These are phyloP conservation scores for Eulemur coronatus DNA, from an alignment of 2,797 vertebrate genomes.

Conservation along the genomic window DNA sequence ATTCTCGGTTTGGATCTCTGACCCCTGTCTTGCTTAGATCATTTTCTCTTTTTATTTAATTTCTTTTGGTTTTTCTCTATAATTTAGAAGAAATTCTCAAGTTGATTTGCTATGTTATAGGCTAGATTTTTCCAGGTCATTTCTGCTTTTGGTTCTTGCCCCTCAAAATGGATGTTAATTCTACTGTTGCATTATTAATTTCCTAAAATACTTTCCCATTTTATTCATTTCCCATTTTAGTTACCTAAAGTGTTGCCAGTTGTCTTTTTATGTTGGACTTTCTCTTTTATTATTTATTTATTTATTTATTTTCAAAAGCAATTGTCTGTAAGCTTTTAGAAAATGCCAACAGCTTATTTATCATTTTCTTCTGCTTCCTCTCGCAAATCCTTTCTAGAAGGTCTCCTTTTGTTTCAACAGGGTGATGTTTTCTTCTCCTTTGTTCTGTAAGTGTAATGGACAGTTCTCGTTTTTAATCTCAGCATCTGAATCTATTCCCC, in stretches of 20 bases:
- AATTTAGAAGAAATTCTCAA: background rate
- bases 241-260: background rate
- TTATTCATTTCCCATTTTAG: background rate
- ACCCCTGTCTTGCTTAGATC: background rate
- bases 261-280: background rate
- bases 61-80: background rate
- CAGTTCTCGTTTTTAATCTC: background rate
- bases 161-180: background rate
- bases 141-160: background rate
- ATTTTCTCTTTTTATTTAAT: background rate
- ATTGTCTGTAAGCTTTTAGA: constrained; percentile 21
- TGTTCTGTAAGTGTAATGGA: background rate
- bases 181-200: background rate
- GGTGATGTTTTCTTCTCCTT: background rate
- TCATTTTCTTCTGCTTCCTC: constrained; percentile 29
- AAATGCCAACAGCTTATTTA: background rate
- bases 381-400: background rate
- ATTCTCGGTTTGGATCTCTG: background rate
- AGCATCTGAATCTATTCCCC: background rate
- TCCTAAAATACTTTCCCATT: background rate
- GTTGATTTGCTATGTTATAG: background rate
- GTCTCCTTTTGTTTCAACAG: background rate
- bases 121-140: background rate
- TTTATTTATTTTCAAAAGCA: background rate
- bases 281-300: constrained; percentile 13